Evolutionary conservation across 2,888 invertebrate species (phyloP), one percentile per base, ranked within the genome.

Genomic region (Phaonia tiefii): DNA sequence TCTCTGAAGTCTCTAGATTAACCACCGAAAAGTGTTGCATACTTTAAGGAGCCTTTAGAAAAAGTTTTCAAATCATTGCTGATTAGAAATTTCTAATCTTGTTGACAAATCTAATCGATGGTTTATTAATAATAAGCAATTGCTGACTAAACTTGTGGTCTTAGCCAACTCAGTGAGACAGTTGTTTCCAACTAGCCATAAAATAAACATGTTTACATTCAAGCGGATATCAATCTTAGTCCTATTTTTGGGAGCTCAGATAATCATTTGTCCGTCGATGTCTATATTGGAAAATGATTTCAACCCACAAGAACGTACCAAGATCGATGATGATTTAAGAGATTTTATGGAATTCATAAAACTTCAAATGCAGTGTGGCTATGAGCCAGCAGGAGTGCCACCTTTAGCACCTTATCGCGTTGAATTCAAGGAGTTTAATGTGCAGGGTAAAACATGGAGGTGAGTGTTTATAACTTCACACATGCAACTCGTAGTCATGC

Each of bases 331-430:
- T 81, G 85, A 88, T 31, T 75, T 89, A 11, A 85, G 87, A 0
- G 88, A 89, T 72, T 51, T 88, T 13, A 84, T 87, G 1, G 89
- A 90, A 76, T 86, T 87, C 44, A 8, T 89, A 7, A 87, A 87
- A 0, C 80, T 88, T 26, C 89, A 90, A 82, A 87, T 90, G 89
- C 86, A 84, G 44, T 90, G 90, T 76, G 90, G 90, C 2, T 88
- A 88, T 82, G 86, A 87, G 0, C 80, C 79, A 0, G 75, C 74
- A 0, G 88, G 87, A 2, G 81, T 90, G 17, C 89, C 89, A 0
- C 78, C 88, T 4, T 51, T 90, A 67, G 89, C 88, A 1, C 90
- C 90, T 0, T 86, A 86, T 26, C 74, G 84, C 13, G 20, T 84
- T n/a, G 75, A 84, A 20, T 86, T 84, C 25, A 78, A 75, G 2